Evolutionary conservation across 2,888 invertebrate species (phyloP).

Genomic region (Abscondita cerata): DNA sequence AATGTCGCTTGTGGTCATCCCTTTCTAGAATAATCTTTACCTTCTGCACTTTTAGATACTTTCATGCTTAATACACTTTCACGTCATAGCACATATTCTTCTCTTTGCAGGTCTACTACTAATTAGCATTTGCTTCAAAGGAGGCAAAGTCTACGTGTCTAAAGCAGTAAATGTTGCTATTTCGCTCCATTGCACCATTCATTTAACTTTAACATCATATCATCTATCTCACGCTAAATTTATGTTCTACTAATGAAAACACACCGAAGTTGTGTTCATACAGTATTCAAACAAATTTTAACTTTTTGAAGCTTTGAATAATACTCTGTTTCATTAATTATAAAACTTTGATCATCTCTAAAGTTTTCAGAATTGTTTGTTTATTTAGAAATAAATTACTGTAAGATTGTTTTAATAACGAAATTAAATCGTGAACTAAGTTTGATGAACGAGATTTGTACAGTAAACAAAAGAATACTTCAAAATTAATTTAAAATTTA

Average conservation of each 20-base stretch:
- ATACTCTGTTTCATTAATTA: too few species aligned
- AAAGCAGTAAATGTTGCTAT: not conserved
- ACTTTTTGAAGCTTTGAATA: too few species aligned
- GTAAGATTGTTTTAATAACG: too few species aligned
- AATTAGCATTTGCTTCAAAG: conserved; percentile 7
- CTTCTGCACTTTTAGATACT: not conserved
- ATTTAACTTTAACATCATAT: conserved; percentile 3
- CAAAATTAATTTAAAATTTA: too few species aligned
- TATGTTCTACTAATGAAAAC: not conserved
- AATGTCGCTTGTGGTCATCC: not conserved
- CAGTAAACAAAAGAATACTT: too few species aligned
- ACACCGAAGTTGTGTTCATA: not conserved
- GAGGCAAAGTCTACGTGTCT: conserved; percentile 6
- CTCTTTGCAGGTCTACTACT: conserved; percentile 12
- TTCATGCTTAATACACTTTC: not conserved
- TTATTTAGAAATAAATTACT: too few species aligned
- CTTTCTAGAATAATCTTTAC: not conserved
- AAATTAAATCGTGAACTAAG: too few species aligned
- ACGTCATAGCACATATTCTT: conserved; percentile 2
- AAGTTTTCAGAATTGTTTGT: too few species aligned
- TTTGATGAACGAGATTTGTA: too few species aligned
- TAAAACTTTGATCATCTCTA: too few species aligned
- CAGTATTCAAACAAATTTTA: not conserved
- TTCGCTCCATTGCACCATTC: not conserved
- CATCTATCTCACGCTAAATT: not conserved